Evolutionary conservation across 2,113 vertebrate genomes (phyloP).

Genomic region (Caranx ignobilis): DNA sequence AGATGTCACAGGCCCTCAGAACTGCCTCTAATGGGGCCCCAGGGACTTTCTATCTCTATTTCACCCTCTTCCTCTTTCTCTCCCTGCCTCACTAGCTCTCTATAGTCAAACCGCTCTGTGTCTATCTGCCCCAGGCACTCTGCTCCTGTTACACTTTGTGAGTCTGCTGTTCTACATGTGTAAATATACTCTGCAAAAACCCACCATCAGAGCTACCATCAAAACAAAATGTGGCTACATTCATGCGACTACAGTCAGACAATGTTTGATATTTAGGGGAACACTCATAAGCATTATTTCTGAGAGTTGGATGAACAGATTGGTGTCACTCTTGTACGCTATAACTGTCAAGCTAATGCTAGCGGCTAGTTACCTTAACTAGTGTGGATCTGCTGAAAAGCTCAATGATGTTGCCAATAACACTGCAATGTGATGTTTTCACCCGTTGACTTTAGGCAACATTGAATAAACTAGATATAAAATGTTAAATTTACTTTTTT

Average conservation of each 20-base stretch:
- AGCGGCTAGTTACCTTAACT: neutral
- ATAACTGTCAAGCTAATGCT: neutral
- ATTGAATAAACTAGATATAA: neutral
- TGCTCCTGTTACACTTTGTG: conserved; percentile 32
- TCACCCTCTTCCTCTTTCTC: conserved; percentile 67
- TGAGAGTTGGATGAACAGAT: neutral
- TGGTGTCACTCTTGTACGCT: neutral
- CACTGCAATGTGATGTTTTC: neutral
- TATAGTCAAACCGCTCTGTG: conserved; percentile 41
- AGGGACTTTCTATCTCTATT: conserved; percentile 72
- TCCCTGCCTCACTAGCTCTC: conserved; percentile 51
- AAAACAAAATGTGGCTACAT: neutral
- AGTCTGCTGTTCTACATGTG: conserved; percentile 10
- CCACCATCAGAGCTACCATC: neutral
- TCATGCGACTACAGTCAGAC: neutral
- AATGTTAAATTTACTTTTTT: neutral
- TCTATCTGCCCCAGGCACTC: conserved; percentile 36
- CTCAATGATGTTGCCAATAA: neutral
- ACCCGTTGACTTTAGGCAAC: neutral
- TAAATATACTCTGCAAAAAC: conserved; percentile 16
- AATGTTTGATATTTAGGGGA: neutral
- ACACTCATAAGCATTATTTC: neutral
- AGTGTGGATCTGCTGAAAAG: neutral
- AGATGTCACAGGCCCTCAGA: conserved; percentile 83
- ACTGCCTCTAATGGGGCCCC: conserved; percentile 82